Conservation (phyloP, 2,888 invertebrate genomes). For the Encarsia formosa region DNA sequence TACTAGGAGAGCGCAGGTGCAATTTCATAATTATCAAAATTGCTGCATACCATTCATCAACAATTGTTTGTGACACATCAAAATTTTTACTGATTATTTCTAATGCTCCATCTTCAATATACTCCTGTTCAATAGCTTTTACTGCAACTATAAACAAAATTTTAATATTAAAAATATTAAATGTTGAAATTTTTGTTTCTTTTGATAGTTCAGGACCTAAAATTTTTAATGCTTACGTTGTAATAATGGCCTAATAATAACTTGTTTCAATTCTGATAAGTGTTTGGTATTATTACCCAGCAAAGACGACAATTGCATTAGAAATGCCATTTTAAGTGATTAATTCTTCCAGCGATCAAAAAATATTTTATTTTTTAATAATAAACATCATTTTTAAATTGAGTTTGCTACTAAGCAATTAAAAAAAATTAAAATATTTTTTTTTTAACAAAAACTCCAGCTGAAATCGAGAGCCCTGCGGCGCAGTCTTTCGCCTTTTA, state of each 20-base stretch:
- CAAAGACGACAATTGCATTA: slow-evolving; percentile 36
- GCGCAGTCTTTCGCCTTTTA: too few relatives aligned
- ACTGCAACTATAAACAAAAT: slow-evolving; percentile 39
- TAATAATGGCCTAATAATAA: slow-evolving; percentile 42
- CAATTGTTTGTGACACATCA: slow-evolving; percentile 46
- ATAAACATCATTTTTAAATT: too few relatives aligned
- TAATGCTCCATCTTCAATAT: slow-evolving; percentile 44
- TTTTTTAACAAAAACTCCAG: too few relatives aligned
- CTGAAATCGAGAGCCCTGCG: too few relatives aligned
- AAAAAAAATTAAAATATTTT: too few relatives aligned
- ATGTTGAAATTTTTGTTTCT: not conserved
- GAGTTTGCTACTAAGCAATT: too few relatives aligned
- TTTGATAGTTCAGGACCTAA: not conserved
- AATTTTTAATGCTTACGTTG: slow-evolving; percentile 38
- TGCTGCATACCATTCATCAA: slow-evolving; percentile 55
- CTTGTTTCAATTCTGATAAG: slow-evolving; percentile 41
- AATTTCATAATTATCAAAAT: slow-evolving; percentile 53
- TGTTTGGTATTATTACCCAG: slow-evolving; percentile 41
- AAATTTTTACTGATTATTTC: slow-evolving; percentile 45
- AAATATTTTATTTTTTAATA: not conserved
- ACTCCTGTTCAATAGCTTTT: slow-evolving; percentile 44
- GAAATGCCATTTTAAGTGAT: slow-evolving; percentile 31
- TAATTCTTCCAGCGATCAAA: not conserved
- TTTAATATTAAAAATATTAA: not conserved
- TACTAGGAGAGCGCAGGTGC: slow-evolving; percentile 51